phyloP scores from a whole-genome alignment of 2,113 vertebrate species.

The Urocitellus parryii region DNA sequence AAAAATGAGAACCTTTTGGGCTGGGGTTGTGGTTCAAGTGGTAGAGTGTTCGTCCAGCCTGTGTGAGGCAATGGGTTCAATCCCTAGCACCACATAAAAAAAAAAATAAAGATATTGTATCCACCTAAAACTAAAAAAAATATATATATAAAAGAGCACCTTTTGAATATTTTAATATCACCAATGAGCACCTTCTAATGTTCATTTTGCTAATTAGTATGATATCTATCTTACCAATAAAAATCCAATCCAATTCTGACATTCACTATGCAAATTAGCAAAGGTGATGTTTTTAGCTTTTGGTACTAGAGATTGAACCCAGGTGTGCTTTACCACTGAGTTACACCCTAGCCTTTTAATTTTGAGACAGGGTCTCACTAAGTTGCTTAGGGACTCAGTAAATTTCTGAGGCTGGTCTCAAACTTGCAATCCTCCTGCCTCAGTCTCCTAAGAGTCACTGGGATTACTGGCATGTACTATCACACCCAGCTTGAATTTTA shows the following conservation, averaged over 20 bases:
- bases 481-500: not conserved
- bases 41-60: too few relatives aligned
- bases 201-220: not conserved
- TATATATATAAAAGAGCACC: too few relatives aligned
- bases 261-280: not conserved
- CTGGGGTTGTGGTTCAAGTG: too few relatives aligned
- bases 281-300: not conserved
- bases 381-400: not conserved
- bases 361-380: not conserved
- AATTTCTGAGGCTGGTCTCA: not conserved
- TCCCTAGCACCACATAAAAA: too few relatives aligned
- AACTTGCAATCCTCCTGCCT: not conserved
- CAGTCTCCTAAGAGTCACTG: not conserved
- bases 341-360: not conserved
- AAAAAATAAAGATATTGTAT: too few relatives aligned
- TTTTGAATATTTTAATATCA: not conserved
- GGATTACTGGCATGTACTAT: not conserved
- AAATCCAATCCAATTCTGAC: not conserved
- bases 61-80: too few relatives aligned
- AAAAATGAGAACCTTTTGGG: too few relatives aligned
- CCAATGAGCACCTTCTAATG: not conserved
- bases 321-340: not conserved
- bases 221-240: not conserved
- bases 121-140: too few relatives aligned
- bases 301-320: not conserved